Conservation (phyloP, 2,797 vertebrate genomes). For the Rhynchotus rufescens region DNA sequence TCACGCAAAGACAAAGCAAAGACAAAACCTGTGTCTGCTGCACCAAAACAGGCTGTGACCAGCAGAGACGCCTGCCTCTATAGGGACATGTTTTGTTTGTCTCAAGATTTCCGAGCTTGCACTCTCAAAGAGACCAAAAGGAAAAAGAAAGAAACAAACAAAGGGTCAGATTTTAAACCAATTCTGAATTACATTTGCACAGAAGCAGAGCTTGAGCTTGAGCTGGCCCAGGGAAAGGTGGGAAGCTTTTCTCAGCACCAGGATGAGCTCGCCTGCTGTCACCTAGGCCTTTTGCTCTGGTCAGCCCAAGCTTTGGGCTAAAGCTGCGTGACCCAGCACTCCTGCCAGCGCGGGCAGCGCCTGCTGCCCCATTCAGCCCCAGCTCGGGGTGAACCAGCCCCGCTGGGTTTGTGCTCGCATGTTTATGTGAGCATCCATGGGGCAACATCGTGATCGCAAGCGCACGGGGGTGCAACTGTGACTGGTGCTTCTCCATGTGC, state of each 20-base stretch:
- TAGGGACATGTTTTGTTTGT: neutral
- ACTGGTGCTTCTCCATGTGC: neutral
- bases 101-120: neutral
- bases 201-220: neutral
- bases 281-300: neutral
- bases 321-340: neutral
- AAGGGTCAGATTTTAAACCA: neutral
- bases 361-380: neutral
- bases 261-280: neutral
- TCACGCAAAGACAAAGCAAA: neutral
- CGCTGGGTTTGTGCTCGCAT: neutral
- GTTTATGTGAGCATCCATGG: neutral
- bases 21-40: neutral
- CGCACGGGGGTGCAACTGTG: neutral
- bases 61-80: neutral
- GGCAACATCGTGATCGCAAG: neutral
- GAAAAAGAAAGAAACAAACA: neutral
- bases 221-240: neutral
- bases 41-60: neutral
- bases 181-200: accelerated
- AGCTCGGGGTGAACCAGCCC: neutral
- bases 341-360: neutral
- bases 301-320: neutral
- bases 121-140: neutral
- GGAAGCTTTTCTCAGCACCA: neutral